These are phyloP conservation scores for Amphiduros pacificus DNA, from an alignment of 2,888 invertebrate genomes.

Conservation along the genomic window DNA sequence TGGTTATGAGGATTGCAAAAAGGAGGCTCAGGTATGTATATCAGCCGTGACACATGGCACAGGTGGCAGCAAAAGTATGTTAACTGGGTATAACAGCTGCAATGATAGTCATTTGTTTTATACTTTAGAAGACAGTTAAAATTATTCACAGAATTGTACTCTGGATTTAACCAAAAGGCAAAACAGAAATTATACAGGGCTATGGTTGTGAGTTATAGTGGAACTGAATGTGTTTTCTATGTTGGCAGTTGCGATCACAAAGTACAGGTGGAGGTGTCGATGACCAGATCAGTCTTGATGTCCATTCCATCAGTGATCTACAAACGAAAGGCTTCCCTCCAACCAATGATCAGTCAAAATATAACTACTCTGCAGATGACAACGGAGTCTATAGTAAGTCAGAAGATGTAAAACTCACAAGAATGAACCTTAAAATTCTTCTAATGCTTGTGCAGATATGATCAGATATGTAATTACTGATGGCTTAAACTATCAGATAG, in stretches of 20 bases:
- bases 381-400: conserved; percentile 72
- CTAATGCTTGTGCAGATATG: too few relatives aligned
- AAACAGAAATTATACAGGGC: too few relatives aligned
- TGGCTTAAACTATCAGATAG: too few relatives aligned
- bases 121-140: not conserved
- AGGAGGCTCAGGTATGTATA: conserved; percentile 68
- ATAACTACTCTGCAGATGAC: conserved; percentile 74
- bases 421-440: too few relatives aligned
- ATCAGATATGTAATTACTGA: too few relatives aligned
- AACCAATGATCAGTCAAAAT: conserved; percentile 91
- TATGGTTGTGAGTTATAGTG: too few relatives aligned
- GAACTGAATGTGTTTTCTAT: too few relatives aligned
- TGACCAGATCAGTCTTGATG: conserved; percentile 86
- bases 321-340: conserved; percentile 74
- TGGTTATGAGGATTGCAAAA: conserved; percentile 89
- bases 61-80: too few relatives aligned
- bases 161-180: not conserved
- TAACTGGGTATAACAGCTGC: too few relatives aligned
- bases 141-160: not conserved
- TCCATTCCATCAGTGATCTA: conserved; percentile 90
- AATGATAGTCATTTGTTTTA: not conserved
- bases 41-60: not conserved
- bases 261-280: conserved; percentile 79
- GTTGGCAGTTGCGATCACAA: conserved; percentile 77
- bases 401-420: too few relatives aligned